phyloP scores from a whole-genome alignment of 2,113 vertebrate genomes.

The Chloropsis cyanopogon region DNA sequence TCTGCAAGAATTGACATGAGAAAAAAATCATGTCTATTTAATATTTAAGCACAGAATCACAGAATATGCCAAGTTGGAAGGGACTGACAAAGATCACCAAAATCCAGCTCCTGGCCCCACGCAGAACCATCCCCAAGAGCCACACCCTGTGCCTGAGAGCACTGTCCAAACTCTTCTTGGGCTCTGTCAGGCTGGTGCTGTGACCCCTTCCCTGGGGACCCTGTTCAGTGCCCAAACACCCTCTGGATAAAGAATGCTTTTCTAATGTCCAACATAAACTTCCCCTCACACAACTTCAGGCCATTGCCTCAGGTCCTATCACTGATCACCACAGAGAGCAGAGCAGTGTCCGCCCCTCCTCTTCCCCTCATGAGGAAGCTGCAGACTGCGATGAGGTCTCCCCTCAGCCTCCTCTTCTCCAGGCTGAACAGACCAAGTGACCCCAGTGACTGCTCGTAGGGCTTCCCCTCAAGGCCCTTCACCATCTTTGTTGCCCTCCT shows the following conservation, averaged over 20 bases:
- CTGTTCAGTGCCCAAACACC: not conserved
- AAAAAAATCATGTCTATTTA: not conserved
- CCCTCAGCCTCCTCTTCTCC: not conserved
- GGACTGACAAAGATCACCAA: not conserved
- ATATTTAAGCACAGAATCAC: not conserved
- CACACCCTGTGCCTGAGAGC: accelerated
- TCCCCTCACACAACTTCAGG: not conserved
- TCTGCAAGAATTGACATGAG: not conserved
- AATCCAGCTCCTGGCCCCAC: not conserved
- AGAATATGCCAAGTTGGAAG: not conserved
- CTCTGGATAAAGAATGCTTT: not conserved
- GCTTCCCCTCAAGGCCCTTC: not conserved
- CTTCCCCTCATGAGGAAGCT: too few relatives aligned
- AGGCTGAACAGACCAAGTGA: not conserved
- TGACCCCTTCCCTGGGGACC: not conserved
- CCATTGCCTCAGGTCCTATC: not conserved
- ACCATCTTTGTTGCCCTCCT: accelerated
- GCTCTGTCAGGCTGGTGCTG: not conserved
- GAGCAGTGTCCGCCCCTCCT: too few relatives aligned
- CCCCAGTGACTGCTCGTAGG: accelerated
- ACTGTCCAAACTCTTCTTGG: not conserved
- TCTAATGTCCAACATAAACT: not conserved
- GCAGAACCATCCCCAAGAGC: not conserved
- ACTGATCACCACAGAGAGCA: not conserved
- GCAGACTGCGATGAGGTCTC: not conserved